phyloP scores from a whole-genome alignment of 2,113 vertebrate species.

The Syngnathus scovelli region DNA sequence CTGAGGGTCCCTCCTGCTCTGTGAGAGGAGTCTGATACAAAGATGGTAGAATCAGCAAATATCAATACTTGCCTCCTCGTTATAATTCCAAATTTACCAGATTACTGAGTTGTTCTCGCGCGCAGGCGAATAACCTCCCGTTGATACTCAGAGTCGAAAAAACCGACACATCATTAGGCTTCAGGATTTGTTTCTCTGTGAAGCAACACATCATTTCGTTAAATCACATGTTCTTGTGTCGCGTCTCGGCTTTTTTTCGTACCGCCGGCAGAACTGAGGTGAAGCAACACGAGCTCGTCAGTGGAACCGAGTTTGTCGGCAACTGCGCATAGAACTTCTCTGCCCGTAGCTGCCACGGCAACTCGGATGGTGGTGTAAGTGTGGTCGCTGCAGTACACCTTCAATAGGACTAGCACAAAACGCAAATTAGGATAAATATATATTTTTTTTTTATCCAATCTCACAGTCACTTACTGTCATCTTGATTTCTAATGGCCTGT shows the following conservation, averaged over 20 bases:
- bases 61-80: too few species aligned
- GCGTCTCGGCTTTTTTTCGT: slow-evolving; percentile 15
- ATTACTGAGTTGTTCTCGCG: slow-evolving; percentile 83
- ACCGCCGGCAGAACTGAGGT: slow-evolving; percentile 90
- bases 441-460: not conserved
- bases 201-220: not conserved
- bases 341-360: slow-evolving; percentile 79
- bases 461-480: slow-evolving; percentile 80
- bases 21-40: slow-evolving; percentile 78
- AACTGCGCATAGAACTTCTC: slow-evolving; percentile 82
- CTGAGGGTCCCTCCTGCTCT: slow-evolving; percentile 91
- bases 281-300: slow-evolving; percentile 85
- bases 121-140: slow-evolving; percentile 87
- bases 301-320: slow-evolving; percentile 86
- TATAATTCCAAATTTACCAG: slow-evolving; percentile 70
- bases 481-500: slow-evolving; percentile 86
- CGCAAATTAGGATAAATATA: not conserved
- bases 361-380: slow-evolving; percentile 96
- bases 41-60: not conserved
- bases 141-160: slow-evolving; percentile 93
- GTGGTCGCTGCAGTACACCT: slow-evolving; percentile 93
- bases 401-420: slow-evolving; percentile 79
- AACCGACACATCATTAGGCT: slow-evolving; percentile 90
- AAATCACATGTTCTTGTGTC: not conserved
- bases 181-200: slow-evolving; percentile 71